Evolutionary conservation across 2,888 invertebrate species (phyloP).

Genomic region (Campopleginae sp.): DNA sequence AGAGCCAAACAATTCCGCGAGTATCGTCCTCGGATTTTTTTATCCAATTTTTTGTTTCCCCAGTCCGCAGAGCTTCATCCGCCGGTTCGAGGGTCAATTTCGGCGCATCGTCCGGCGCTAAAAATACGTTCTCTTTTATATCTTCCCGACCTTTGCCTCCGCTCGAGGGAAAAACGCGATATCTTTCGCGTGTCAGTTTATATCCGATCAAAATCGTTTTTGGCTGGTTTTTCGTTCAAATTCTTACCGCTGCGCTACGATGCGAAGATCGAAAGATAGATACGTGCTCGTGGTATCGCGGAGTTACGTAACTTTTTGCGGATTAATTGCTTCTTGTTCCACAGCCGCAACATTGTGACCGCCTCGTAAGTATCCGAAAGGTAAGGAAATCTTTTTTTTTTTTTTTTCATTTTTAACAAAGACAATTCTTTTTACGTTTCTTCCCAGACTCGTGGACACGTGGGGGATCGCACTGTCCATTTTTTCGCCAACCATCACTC

Average conservation of each 20-base stretch:
- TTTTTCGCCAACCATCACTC: background rate
- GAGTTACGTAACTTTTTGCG: conserved; percentile 1
- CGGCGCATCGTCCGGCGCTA: background rate
- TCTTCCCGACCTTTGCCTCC: conserved; percentile 9
- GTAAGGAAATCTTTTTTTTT: conserved; percentile 44
- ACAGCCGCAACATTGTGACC: conserved; percentile 28
- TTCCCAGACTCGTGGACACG: conserved; percentile 9
- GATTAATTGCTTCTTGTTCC: conserved; percentile 26
- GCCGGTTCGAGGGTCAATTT: conserved; percentile 3
- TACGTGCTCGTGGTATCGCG: conserved; percentile 9
- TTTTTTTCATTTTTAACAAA: background rate
- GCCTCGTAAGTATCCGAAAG: conserved; percentile 58
- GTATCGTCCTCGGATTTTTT: background rate
- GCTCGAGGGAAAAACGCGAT: conserved; percentile 2
- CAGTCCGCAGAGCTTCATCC: background rate
- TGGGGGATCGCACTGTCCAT: background rate
- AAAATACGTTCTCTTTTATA: background rate
- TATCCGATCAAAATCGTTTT: background rate
- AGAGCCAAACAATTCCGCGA: conserved; percentile 1
- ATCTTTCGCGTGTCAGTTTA: conserved; percentile 2
- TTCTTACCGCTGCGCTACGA: conserved; percentile 17
- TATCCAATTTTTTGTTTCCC: background rate
- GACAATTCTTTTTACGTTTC: background rate
- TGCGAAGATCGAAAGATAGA: conserved; percentile 12
- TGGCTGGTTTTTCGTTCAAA: conserved; percentile 8